A percentile compares a stretch with the other conserved stretches of the same genome.
phyloP scores from a whole-genome alignment of 2,888 invertebrate genomes.

The Pollenia griseotomentosa region DNA sequence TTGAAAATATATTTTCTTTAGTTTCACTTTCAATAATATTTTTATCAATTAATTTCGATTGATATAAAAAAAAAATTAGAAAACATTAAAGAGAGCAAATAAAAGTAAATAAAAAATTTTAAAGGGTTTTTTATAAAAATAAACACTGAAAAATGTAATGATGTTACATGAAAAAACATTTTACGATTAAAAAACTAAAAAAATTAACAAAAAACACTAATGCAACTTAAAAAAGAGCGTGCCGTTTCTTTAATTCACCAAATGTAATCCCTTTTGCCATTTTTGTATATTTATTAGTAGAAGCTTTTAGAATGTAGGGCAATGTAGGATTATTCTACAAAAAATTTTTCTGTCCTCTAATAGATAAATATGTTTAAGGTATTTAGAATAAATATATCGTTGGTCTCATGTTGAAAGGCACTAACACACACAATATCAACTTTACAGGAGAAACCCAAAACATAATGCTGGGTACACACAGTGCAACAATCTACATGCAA shows the following conservation, averaged over 20 bases:
- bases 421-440: too few species aligned
- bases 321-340: too few species aligned
- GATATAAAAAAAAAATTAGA: neutral
- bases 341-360: too few species aligned
- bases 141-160: neutral
- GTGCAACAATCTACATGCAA: too few species aligned
- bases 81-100: neutral
- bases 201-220: neutral
- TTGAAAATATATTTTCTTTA: conserved; percentile 49
- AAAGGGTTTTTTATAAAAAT: neutral
- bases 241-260: neutral
- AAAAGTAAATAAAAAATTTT: conserved; percentile 3
- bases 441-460: too few species aligned
- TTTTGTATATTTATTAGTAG: neutral
- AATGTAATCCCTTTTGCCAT: neutral
- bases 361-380: too few species aligned
- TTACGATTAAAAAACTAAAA: neutral
- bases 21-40: neutral
- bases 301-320: too few species aligned
- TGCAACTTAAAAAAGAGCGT: conserved; percentile 11
- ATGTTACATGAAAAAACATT: neutral
- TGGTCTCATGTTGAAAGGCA: too few species aligned
- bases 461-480: too few species aligned
- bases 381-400: too few species aligned
- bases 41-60: neutral